Base-by-base conservation (phyloP, 2,888 invertebrate genomes). In the Eupithecia centaureata region DNA sequence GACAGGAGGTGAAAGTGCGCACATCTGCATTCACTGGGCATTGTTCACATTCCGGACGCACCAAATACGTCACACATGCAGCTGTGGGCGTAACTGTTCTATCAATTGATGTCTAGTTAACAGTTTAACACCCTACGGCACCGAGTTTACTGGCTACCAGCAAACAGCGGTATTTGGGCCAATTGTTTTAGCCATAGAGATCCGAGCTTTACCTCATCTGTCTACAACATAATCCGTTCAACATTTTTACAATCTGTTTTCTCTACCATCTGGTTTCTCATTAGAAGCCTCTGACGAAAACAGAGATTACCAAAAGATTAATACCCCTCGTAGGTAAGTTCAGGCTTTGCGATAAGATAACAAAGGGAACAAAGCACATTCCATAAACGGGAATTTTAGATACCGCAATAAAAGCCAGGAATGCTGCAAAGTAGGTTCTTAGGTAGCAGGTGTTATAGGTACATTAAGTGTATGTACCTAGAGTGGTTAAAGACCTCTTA, bases 1-100 rank as follows among this genome's bases (percentile, higher is more conserved):
- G 86, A 85, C 79, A 86, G 83, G 84, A 87, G 88, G 90, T 90
- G 90, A 90, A 90, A 91, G 90, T 88, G 85, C 82, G 82, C 82
- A 81, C 86, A 86, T 86, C 83, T 84, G 85, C 79, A 82, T 79
- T 77, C 73, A 67, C 74, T 73, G 68, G 62, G 77, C 79, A 80
- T 80, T 80, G 79, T 77, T 76, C 75, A 76, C 76, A 79, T 78
- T 78, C 81, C 80, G 79, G 82, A 80, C 51, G 68, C 74, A 64
- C 73, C 67, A 69, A 66, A 71, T 56, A 67, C 70, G 71, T 63
- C 65, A 63, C 63, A 38, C 51, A 51, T 63, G 65, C 76, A 77
- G 70, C 77, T 68, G 83, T 84, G 86, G 86, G 85, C 86, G 88
- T 83, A 71, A 76, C 78, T 76, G 70, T 79, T 76, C 76, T 73